Evolutionary conservation across 2,888 invertebrate species (phyloP).

Genomic region (Leucania comma): DNA sequence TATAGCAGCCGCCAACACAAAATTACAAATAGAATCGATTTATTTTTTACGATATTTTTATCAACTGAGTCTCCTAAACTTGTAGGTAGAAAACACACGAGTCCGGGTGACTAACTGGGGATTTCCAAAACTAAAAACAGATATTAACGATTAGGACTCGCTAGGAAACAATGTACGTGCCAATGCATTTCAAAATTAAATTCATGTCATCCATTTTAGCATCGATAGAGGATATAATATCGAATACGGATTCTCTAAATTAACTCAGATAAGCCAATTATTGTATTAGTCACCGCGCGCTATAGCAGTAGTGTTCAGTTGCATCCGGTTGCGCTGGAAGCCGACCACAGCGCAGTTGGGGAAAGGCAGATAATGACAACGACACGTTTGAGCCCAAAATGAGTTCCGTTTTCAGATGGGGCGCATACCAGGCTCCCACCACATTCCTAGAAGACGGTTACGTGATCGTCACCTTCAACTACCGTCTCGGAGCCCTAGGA

Average conservation of each 20-base stretch:
- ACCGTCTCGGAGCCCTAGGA: slow-evolving; percentile 83
- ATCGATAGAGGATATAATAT: slow-evolving; percentile 6
- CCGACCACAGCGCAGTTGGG: not conserved
- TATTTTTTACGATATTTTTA: slow-evolving; percentile 11
- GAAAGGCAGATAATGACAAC: not conserved
- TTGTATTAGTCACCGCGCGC: not conserved
- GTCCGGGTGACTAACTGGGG: slow-evolving; percentile 52
- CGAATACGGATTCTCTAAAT: slow-evolving; percentile 19
- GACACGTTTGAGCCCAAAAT: not conserved
- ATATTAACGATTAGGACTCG: slow-evolving; percentile 20
- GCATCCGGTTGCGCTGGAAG: not conserved
- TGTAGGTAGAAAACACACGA: slow-evolving; percentile 30
- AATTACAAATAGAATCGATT: slow-evolving; percentile 17
- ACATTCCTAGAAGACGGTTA: slow-evolving; percentile 75
- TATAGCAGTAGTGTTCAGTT: not conserved
- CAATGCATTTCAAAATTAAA: slow-evolving; percentile 11
- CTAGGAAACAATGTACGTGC: slow-evolving; percentile 18
- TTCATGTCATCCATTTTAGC: not conserved
- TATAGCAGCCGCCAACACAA: not conserved
- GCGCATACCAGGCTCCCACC: slow-evolving; percentile 75
- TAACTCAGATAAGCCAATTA: not conserved
- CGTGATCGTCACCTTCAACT: slow-evolving; percentile 83
- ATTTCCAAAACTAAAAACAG: slow-evolving; percentile 47
- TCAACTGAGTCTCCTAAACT: slow-evolving; percentile 4
- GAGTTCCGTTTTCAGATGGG: slow-evolving; percentile 77